phyloP scores from a whole-genome alignment of 2,113 vertebrate genomes.

The Proterorhinus semilunaris region DNA sequence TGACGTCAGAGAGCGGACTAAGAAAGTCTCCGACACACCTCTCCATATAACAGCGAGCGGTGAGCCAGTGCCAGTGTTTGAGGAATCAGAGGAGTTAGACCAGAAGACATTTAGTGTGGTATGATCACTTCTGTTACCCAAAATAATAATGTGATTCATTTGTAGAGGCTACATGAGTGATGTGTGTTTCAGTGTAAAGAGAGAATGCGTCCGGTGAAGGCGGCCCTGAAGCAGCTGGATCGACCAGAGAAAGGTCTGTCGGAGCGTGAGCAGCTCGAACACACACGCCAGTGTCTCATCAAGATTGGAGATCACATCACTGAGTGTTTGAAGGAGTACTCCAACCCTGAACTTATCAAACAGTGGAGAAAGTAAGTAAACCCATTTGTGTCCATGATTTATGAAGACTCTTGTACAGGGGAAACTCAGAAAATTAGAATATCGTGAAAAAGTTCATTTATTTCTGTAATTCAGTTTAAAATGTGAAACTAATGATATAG shows the following conservation, averaged over 20 bases:
- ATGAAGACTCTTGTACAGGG: background rate
- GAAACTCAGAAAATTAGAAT: too few relatives aligned
- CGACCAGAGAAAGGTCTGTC: conserved; percentile 96
- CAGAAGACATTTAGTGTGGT: conserved; percentile 99
- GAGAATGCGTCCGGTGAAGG: conserved; percentile 97
- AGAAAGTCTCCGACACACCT: conserved; percentile 84
- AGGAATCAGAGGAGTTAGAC: conserved; percentile 96
- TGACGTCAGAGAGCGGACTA: conserved; percentile 85
- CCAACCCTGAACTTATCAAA: conserved; percentile 94
- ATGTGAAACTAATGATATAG: too few relatives aligned
- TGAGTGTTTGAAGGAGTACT: conserved; percentile 94
- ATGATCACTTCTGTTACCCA: conserved; percentile 35
- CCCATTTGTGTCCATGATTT: background rate
- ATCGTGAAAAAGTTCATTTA: too few relatives aligned
- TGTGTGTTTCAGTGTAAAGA: conserved; percentile 89
- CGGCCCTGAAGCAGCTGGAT: conserved; percentile 96
- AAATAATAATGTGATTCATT: background rate
- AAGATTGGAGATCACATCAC: conserved; percentile 99
- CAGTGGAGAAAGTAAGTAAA: conserved; percentile 93
- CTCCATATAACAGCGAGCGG: conserved; percentile 87
- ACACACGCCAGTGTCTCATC: conserved; percentile 95
- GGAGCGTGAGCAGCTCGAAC: conserved; percentile 95
- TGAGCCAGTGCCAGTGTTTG: conserved; percentile 84
- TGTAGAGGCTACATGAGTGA: background rate
- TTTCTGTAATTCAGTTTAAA: too few relatives aligned